Base-by-base conservation (phyloP, 2,113 vertebrate species). In the Bubo blakistoni region DNA sequence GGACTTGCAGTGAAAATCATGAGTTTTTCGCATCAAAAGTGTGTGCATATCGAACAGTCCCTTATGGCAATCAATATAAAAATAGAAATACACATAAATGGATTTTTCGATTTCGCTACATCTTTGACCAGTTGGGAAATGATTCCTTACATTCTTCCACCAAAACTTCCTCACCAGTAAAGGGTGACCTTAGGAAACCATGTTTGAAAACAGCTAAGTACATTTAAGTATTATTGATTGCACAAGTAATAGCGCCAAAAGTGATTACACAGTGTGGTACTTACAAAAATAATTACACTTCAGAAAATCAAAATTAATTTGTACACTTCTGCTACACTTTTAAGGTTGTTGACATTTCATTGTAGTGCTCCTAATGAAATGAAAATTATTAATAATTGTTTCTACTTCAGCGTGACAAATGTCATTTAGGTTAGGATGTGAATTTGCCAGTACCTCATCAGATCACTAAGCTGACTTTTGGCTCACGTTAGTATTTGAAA, bases 301-400 rank as follows among this genome's bases (percentile, higher is more conserved):
- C 96, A 98, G 97, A 98, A 98, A 98, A 98, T 98, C 97, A 98
- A 98, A 98, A 98, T 98, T 98, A 98, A 98, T 98, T 98, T 98
- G 97, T 98, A 98, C 96, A 97, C 97, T 98, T 95, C 94, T 96
- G 95, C 95, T 93, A 94, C 93, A 98, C 97, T 98, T 98, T 98
- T 85, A 91, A 97, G 97, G 97, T 97, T 98, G 97, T 98, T 98
- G 98, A 98, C 98, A 98, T 98, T 98, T 98, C 95, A 97, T 98
- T 98, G 97, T 98, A 98, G 98, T 97, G 96, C 93, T 98, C 94
- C 97, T 98, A 98, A 98, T 96, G 98, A 98, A 98, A 98, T 97
- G 98, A 98, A 98, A 98, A 98, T 98, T 98, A 97, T 98, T 98
- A 98, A 98, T 98, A 98, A 98, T 98, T 98, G 96, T 97, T 98